Conservation (phyloP, 2,888 invertebrate genomes). For the Petrophora chlorosata region DNA sequence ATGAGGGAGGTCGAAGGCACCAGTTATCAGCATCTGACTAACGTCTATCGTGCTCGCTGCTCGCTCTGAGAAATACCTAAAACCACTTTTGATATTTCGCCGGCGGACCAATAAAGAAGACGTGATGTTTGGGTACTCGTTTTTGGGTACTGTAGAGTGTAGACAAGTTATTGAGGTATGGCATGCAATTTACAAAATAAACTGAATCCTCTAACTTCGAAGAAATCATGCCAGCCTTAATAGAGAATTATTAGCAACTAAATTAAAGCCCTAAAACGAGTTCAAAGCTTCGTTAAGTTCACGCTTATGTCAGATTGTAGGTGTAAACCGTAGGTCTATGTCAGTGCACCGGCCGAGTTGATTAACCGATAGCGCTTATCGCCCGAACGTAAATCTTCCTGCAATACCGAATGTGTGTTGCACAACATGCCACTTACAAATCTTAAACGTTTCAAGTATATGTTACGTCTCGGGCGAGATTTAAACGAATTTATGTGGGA, state of each 20-base stretch:
- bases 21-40: constrained; percentile 69
- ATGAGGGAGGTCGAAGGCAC: constrained; percentile 68
- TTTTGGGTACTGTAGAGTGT: constrained; percentile 14
- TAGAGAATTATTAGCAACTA: no score
- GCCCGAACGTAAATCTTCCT: constrained; percentile 51
- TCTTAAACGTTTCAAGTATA: constrained; percentile 11
- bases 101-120: constrained; percentile 62
- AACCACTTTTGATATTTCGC: constrained; percentile 69
- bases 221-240: no score
- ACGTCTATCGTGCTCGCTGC: constrained; percentile 62
- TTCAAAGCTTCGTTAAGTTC: constrained; percentile 1
- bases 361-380: constrained; percentile 71
- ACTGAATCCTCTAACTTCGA: no score
- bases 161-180: no score
- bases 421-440: constrained; percentile 38
- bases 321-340: constrained; percentile 58
- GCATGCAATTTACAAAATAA: background rate
- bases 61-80: constrained; percentile 65
- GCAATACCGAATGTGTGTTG: constrained; percentile 48
- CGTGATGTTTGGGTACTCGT: constrained; percentile 41
- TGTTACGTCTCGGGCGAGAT: constrained; percentile 6
- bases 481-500: constrained; percentile 14
- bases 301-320: constrained; percentile 10
- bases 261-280: no score
- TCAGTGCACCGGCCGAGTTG: constrained; percentile 62